Evolutionary conservation across 2,113 vertebrate genomes (phyloP), one percentile per base, ranked within the genome.

Genomic region (Hymenochirus boettgeri): DNA sequence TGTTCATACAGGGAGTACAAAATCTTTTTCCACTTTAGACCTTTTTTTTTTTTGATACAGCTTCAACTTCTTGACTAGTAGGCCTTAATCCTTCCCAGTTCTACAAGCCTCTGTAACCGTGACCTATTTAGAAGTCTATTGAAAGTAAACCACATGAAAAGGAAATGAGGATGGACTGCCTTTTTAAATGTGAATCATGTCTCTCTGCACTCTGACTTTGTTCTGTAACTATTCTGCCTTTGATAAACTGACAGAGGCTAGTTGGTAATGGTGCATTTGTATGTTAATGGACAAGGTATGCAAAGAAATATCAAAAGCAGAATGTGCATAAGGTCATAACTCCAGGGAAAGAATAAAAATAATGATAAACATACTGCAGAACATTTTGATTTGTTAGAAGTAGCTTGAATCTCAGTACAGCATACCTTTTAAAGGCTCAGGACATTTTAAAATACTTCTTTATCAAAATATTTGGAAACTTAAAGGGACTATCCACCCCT

Each of bases 171-270:
- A 65, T 47, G 62, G 62, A 65, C 39, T 65, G 39, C 52, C 25
- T 52, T 65, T 52, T 56, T 65, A 65, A 65, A 65, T 48, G 62
- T 65, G 62, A 65, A 65, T 65, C 62, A 65, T 57, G 53, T 65
- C 62, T 39, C 57, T 65, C 62, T 65, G 62, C 15, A 3, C 1
- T 10, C 53, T 57, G 39, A 65, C 62, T 65, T 65, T 65, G 62
- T 56, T 65, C 62, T 65, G 53, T 48, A 56, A 47, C 62, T 48
- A 57, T 56, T 65, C 62, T 47, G 52, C 62, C 53, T 65, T 65
- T 65, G 62, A 65, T 35, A 65, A 65, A 65, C 52, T 65, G 62
- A 56, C 61, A 63, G 50, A 33, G 61, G 61, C 39, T 65, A 56
- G 57, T 65, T 65, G 62, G 62, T 65, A 65, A 65, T 65, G 62